phyloP scores from a whole-genome alignment of 2,113 vertebrate genomes.

The Turdus rufiventris region DNA sequence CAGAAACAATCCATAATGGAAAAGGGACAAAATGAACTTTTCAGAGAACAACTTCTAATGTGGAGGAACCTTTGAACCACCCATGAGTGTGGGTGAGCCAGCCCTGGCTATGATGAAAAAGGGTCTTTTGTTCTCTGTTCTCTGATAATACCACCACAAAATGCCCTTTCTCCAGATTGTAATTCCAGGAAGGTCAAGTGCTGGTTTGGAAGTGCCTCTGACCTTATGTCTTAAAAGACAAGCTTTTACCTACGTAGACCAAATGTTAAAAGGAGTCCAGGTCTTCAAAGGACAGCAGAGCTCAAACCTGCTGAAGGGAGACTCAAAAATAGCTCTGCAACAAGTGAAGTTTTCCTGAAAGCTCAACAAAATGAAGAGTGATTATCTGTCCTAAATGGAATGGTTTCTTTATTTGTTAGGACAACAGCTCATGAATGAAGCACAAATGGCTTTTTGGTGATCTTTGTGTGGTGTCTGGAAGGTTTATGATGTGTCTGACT shows the following conservation, averaged over 20 bases:
- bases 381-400: neutral
- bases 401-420: neutral
- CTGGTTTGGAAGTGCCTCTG: constrained; percentile 34
- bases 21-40: constrained; percentile 31
- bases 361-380: neutral
- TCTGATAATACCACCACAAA: neutral
- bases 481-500: neutral
- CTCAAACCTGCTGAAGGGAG: neutral
- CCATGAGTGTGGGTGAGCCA: neutral
- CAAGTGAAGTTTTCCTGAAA: neutral
- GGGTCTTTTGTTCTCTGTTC: constrained; percentile 13
- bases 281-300: neutral
- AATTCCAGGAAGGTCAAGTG: constrained; percentile 28
- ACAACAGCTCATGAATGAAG: neutral
- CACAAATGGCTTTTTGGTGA: neutral
- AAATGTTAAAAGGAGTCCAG: constrained; percentile 2
- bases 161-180: neutral
- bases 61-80: constrained; percentile 22
- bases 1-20: constrained; percentile 6
- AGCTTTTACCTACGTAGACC: neutral
- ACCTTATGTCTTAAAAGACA: constrained; percentile 24
- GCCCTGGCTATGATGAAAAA: neutral
- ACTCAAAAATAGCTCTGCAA: neutral
- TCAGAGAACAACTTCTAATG: neutral
- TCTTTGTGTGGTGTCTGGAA: neutral